A percentile compares a stretch with the other conserved stretches of the same genome.
phyloP scores from a whole-genome alignment of 2,888 invertebrate species.

The Holacanthella duospinosa region DNA sequence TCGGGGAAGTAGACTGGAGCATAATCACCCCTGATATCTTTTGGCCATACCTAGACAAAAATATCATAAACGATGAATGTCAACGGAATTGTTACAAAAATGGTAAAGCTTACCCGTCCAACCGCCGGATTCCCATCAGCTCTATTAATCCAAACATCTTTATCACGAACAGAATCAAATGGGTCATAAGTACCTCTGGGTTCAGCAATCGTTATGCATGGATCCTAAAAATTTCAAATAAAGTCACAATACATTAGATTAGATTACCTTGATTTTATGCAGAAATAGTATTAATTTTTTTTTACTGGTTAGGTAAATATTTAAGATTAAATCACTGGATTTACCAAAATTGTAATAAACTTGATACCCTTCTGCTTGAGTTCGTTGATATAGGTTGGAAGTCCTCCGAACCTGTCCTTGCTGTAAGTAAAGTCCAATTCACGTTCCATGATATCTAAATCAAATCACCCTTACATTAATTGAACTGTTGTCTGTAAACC shows the following conservation, averaged over 20 bases:
- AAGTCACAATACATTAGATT: too few relatives aligned
- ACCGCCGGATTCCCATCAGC: constrained; percentile 42
- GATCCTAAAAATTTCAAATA: constrained; percentile 19
- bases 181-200: constrained; percentile 39
- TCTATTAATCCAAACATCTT: constrained; percentile 26
- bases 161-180: constrained; percentile 18
- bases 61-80: too few relatives aligned
- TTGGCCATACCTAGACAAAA: too few relatives aligned
- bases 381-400: constrained; percentile 57
- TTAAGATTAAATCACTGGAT: background rate
- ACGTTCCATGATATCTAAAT: constrained; percentile 65
- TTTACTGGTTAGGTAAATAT: background rate
- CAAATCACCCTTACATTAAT: too few relatives aligned
- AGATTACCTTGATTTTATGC: too few relatives aligned
- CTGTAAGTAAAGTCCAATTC: constrained; percentile 70
- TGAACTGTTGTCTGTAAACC: too few relatives aligned
- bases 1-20: constrained; percentile 25
- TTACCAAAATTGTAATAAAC: constrained; percentile 32
- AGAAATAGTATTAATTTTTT: background rate
- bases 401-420: constrained; percentile 49
- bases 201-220: constrained; percentile 38
- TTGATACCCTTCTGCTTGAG: constrained; percentile 49
- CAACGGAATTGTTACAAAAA: too few relatives aligned
- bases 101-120: too few relatives aligned
- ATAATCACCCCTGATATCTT: too few relatives aligned